Evolutionary conservation across 2,113 vertebrate species (phyloP).

Genomic region (Trogon melanurus): DNA sequence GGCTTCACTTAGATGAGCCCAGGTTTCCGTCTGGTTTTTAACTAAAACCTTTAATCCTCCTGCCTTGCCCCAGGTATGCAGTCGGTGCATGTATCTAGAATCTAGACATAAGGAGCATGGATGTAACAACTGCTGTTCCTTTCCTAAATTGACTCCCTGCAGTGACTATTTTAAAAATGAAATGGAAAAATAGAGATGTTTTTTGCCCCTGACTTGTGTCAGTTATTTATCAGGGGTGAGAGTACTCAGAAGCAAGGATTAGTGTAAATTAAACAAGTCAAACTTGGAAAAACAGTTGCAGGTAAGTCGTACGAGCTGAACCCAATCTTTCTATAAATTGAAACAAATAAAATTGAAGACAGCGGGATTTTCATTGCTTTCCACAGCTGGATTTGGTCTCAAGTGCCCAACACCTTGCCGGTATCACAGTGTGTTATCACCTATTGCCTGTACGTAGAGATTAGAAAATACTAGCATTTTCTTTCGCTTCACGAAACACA

Average conservation of each 20-base stretch:
- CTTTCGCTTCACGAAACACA: not conserved
- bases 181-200: not conserved
- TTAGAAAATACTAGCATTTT: not conserved
- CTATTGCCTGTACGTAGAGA: not conserved
- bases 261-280: not conserved
- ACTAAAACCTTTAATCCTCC: not conserved
- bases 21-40: not conserved
- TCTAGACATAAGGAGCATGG: not conserved
- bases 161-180: not conserved
- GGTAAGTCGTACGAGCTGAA: not conserved
- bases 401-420: not conserved
- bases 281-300: not conserved
- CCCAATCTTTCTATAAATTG: not conserved
- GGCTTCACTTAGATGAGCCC: not conserved
- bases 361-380: not conserved
- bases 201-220: not conserved
- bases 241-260: not conserved
- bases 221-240: not conserved
- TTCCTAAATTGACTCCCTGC: not conserved
- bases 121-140: not conserved
- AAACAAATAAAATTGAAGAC: not conserved
- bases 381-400: not conserved
- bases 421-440: not conserved
- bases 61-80: not conserved
- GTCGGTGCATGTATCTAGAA: not conserved